phyloP scores from a whole-genome alignment of 2,797 vertebrate genomes.

The Sebastes taczanowskii region DNA sequence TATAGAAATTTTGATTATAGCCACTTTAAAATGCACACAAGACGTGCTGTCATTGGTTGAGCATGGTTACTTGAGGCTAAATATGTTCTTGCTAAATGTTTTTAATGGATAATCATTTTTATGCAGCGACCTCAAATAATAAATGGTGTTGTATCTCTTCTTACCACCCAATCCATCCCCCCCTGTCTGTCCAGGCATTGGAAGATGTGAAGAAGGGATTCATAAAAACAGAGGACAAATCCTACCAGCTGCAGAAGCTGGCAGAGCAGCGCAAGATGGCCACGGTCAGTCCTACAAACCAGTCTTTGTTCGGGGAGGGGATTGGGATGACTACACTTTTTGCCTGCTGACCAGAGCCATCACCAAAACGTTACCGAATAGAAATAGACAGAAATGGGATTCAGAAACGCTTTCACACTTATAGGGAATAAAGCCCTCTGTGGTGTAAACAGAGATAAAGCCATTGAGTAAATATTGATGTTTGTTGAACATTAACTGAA shows the following conservation, averaged over 20 bases:
- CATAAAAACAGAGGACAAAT: slow-evolving; percentile 96
- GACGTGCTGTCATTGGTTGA: not conserved
- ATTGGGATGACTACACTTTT: slow-evolving; percentile 38
- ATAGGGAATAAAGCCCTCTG: not conserved
- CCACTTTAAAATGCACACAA: not conserved
- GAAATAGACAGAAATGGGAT: slow-evolving; percentile 28
- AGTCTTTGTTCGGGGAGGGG: slow-evolving; percentile 69
- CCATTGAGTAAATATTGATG: not conserved
- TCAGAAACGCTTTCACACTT: slow-evolving; percentile 17
- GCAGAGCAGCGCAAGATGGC: slow-evolving; percentile 98
- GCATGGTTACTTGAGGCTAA: not conserved
- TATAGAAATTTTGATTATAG: not conserved
- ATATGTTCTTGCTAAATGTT: not conserved
- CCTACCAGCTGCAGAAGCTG: slow-evolving; percentile 97
- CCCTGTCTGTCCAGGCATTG: slow-evolving; percentile 76
- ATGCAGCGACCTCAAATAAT: not conserved
- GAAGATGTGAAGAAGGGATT: slow-evolving; percentile 98
- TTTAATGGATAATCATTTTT: slow-evolving; percentile 14
- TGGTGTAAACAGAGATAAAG: slow-evolving; percentile 15
- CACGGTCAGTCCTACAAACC: slow-evolving; percentile 88
- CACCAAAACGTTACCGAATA: slow-evolving; percentile 53
- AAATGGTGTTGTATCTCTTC: slow-evolving; percentile 38
- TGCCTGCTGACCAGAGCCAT: slow-evolving; percentile 55
- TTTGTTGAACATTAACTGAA: slow-evolving; percentile 22
- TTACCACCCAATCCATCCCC: not conserved